phyloP scores from a whole-genome alignment of 35 echinoderm and acorn worm genomes.

The Apostichopus parvimensis region DNA sequence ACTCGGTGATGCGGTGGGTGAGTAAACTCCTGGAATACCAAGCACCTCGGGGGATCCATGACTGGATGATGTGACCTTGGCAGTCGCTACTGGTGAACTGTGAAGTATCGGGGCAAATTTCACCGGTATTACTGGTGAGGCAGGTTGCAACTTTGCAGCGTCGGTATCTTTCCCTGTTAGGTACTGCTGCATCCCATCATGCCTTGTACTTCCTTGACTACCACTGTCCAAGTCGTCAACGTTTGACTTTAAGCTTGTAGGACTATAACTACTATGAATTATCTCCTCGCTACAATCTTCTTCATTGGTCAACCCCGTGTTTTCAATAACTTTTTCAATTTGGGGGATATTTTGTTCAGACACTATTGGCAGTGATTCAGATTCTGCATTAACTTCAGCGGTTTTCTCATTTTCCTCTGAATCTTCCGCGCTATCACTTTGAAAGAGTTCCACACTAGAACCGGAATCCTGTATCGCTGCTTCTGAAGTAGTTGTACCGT shows the following conservation, averaged over 20 bases:
- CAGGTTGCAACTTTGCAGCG: neutral
- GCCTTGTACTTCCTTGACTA: slow-evolving; percentile 6
- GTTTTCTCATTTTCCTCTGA: neutral
- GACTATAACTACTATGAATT: slow-evolving; percentile 74
- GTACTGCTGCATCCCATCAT: neutral
- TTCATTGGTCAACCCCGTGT: neutral
- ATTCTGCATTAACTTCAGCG: neutral
- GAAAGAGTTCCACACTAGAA: neutral
- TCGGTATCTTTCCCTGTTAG: neutral
- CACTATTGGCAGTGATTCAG: neutral
- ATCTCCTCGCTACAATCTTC: slow-evolving; percentile 47
- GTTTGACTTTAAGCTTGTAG: slow-evolving; percentile 11
- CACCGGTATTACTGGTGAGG: slow-evolving; percentile 73
- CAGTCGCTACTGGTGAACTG: slow-evolving; percentile 51
- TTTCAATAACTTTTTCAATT: neutral
- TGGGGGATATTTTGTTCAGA: neutral
- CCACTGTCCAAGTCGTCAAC: neutral
- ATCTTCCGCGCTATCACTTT: neutral
- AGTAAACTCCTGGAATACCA: slow-evolving; percentile 75
- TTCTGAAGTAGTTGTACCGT: neutral
- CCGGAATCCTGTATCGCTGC: neutral
- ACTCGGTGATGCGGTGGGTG: slow-evolving; percentile 83
- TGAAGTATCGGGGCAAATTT: slow-evolving; percentile 60
- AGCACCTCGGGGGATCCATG: slow-evolving; percentile 40
- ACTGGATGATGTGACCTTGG: slow-evolving; percentile 4